Base-by-base conservation (phyloP, 2,113 vertebrate genomes). In the Pseudorasbora parva region DNA sequence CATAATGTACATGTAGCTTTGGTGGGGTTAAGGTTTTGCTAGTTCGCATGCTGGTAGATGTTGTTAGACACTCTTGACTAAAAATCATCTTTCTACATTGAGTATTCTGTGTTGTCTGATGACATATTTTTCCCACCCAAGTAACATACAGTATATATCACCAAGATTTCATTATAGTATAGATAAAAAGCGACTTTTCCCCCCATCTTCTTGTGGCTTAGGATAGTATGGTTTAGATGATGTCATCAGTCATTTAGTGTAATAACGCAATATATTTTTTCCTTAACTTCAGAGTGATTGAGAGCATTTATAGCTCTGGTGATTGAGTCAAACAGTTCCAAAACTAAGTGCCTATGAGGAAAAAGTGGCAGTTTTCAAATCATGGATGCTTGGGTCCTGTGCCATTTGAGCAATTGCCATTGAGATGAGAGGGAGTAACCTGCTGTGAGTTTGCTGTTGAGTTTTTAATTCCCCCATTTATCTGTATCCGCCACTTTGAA, bases 31-130 rank as follows among this genome's bases (percentile, higher is more conserved):
- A 49, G 45, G 71, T 74, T 51, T 51, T 27, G n/a, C 71, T 74
- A 37, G 66, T 43, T 71, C 23, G 5, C 2, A 7, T 54, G 5
- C 49, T 54, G 15, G 15, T 33, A 33, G 15, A 66, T 37, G 62
- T 3, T 66, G 17, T 33, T 37, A 21, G 21, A 23, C 17, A 51
- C 15, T 6, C 62, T 37, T n/a, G 15, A 43, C 33, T 12, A 69
- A 11, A 69, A 71, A 43, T 10, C 37, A n/a, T 71, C 66, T 69
- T 69, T 69, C 21, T 69, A n/a, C 33, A 43, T 69, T 11, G 64
- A 19, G 30, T 9, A 37, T 37, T 25, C 23, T 27, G 59, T 62
- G 23, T 62, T 10, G 25, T 25, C 7, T n/a, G 54, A 8, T 12
- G 4, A 54, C 19, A 21, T 54, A 57, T 4, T 69, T 23, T 7